Conservation (phyloP, 2,113 vertebrate genomes). For the Crotalus viridis region DNA sequence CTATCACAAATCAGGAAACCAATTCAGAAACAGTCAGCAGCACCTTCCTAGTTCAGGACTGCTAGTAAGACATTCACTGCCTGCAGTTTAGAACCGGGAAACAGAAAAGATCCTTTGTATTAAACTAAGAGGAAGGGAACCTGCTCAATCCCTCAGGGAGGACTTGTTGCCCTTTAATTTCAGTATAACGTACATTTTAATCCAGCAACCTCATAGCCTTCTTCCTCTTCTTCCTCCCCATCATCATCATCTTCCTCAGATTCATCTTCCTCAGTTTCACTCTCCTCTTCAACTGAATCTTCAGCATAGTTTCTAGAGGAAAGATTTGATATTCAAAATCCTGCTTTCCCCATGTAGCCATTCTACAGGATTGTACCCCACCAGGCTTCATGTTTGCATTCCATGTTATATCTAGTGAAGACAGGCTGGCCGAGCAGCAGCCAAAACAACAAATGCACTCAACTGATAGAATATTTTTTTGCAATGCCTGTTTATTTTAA, state of each 20-base stretch:
- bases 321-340: background rate
- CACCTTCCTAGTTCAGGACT: background rate
- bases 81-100: background rate
- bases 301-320: slow-evolving; percentile 85
- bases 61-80: background rate
- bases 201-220: slow-evolving; percentile 85
- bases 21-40: background rate
- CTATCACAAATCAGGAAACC: background rate
- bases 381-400: background rate
- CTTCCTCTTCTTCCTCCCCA: slow-evolving; percentile 81
- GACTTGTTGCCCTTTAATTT: accelerated
- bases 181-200: slow-evolving; percentile 82
- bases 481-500: background rate
- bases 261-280: slow-evolving; percentile 78
- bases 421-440: background rate
- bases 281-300: slow-evolving; percentile 83
- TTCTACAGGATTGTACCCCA: background rate
- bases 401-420: background rate
- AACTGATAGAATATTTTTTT: background rate
- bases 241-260: slow-evolving; percentile 76
- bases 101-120: background rate
- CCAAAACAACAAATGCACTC: background rate
- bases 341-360: background rate
- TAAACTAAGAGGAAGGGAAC: background rate
- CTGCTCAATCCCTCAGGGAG: background rate